Evolutionary conservation across 2,797 vertebrate species (phyloP), one percentile per base, ranked within the genome.

Genomic region (Hipposideros larvatus): DNA sequence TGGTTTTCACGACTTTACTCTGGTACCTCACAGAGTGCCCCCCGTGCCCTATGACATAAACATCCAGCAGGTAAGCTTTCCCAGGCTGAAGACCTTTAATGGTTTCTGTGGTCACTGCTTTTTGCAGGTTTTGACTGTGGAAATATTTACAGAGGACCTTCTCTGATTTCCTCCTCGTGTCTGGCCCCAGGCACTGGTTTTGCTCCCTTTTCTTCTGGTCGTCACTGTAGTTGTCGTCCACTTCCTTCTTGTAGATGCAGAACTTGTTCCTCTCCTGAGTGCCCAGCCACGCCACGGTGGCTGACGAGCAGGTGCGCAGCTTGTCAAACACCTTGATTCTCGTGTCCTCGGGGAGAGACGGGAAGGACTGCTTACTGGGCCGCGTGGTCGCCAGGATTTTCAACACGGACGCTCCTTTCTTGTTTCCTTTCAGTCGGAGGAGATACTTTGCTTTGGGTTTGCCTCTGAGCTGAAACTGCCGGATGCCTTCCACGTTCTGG

Each of bases 131-230:
- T 68, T 99, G 99, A 96, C 99, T 99, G 98, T 99, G 99, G 98
- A 99, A 99, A 95, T 99, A 99, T 98, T 99, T 99, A 99, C 99
- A 99, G 95, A 99, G 99, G 96, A 99, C 99, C 97, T 99, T 99
- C 96, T 99, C 99, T 0, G 99, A 99, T 98, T 99, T 99, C 98
- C 99, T 99, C 96, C 99, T 99, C 0, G 98, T 99, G 79, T 99
- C 99, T 0, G 99, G 99, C 34, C 99, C 99, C 16, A 99, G 98
- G 77, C 99, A 99, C 82, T 99, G 99, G 98, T 99, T 99, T 97
- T 99, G 99, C 94, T 99, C 99, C 83, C 99, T 98, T 70, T 98
- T 99, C 90, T 99, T 99, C 98, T 99, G 99, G 96, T 99, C 99
- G 91, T 99, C 99, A 0, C 97, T 99, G 57, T 99, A 99, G 83